A percentile compares a stretch with the other conserved stretches of the same genome.
phyloP scores from a whole-genome alignment of 1,140 invertebrate species.

The Trichomalopsis sarcophagae region DNA sequence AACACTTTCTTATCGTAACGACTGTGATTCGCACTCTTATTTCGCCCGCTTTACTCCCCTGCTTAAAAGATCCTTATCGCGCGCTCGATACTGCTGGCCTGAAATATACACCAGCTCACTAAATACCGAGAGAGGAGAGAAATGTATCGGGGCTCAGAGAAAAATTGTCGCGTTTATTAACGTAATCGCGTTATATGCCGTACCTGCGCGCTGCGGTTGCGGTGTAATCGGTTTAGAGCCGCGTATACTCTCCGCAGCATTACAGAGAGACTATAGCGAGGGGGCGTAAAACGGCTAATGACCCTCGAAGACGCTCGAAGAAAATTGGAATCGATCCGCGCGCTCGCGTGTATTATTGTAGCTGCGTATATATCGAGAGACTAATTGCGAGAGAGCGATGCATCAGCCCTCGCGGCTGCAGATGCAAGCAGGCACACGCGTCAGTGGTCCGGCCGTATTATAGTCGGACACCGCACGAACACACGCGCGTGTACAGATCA shows the following conservation, averaged over 20 bases:
- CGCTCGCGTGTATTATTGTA: not conserved
- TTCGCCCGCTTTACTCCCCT: not conserved
- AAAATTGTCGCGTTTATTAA: too few species aligned
- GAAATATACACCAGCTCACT: not conserved
- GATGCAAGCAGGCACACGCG: not conserved
- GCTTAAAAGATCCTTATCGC: not conserved
- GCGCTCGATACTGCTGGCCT: too few species aligned
- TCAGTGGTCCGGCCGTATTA: not conserved
- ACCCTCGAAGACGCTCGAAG: not conserved
- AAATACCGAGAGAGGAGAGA: not conserved
- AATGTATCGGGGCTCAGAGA: too few species aligned
- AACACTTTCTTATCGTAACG: not conserved
- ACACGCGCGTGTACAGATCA: not conserved
- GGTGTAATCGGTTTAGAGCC: not conserved
- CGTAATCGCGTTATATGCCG: not conserved
- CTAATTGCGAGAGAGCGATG: not conserved
- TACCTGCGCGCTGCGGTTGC: too few species aligned
- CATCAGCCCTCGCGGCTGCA: not conserved
- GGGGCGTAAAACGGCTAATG: too few species aligned
- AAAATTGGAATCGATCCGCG: not conserved
- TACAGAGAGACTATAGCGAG: too few species aligned
- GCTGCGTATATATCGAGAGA: not conserved
- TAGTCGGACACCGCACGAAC: not conserved
- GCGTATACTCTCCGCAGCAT: too few species aligned
- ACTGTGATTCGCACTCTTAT: conserved; percentile 4